Evolutionary conservation across 2,888 invertebrate genomes (phyloP).

Genomic region (Apamea monoglypha): DNA sequence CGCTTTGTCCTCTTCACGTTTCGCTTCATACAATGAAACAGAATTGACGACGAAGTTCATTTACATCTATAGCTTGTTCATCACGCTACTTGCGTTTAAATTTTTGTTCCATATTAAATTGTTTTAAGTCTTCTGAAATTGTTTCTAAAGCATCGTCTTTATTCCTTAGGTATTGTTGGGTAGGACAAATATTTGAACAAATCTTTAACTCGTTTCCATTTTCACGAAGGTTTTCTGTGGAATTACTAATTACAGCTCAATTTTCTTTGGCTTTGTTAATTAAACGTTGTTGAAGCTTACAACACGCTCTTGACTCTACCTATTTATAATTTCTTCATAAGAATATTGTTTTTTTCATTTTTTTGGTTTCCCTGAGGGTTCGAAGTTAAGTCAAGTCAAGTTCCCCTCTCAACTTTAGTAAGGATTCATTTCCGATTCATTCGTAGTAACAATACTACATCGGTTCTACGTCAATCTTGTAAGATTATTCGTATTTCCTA

Average conservation of each 20-base stretch:
- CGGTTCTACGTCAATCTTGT: background rate
- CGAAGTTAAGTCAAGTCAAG: background rate
- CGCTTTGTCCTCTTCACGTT: conserved; percentile 30
- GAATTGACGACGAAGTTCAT: conserved; percentile 34
- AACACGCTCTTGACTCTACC: background rate
- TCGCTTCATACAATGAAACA: conserved; percentile 25
- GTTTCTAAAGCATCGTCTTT: background rate
- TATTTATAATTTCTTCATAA: conserved; percentile 16
- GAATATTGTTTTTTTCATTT: conserved; percentile 5
- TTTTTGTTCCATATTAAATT: conserved; percentile 1
- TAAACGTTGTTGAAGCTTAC: conserved; percentile 16
- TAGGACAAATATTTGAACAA: conserved; percentile 7
- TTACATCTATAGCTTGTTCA: background rate
- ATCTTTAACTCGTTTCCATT: conserved; percentile 10
- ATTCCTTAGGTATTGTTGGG: background rate
- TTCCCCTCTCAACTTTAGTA: background rate
- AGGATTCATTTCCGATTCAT: conserved; percentile 7
- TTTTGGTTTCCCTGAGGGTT: background rate
- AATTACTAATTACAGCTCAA: conserved; percentile 1
- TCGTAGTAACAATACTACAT: background rate
- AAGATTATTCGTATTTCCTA: conserved; percentile 1
- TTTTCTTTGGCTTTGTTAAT: conserved; percentile 31
- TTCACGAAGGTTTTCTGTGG: conserved; percentile 9
- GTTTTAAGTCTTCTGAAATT: background rate
- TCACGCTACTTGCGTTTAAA: conserved; percentile 6